phyloP scores from a whole-genome alignment of 2,888 invertebrate genomes.

The Morpho achilles region DNA sequence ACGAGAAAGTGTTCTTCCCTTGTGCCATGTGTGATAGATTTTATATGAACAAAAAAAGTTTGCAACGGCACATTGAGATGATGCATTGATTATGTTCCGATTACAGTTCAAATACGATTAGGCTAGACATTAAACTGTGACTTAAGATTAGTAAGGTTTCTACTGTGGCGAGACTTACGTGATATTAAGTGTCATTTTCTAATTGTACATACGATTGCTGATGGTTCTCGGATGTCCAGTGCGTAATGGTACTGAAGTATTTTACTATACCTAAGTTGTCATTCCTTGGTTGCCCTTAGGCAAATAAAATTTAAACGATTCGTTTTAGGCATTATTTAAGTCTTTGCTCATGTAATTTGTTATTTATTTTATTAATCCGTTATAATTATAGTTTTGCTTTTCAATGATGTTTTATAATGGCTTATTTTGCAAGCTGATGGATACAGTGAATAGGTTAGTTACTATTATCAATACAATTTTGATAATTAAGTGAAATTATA shows the following conservation, averaged over 20 bases:
- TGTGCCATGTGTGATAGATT: slow-evolving; percentile 80
- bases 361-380: slow-evolving; percentile 59
- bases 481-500: slow-evolving; percentile 27
- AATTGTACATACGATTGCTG: slow-evolving; percentile 28
- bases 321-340: slow-evolving; percentile 38
- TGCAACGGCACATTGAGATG: slow-evolving; percentile 76
- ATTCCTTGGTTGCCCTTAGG: slow-evolving; percentile 47
- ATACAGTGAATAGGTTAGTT: slow-evolving; percentile 37
- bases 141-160: slow-evolving; percentile 5
- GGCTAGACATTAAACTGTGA: slow-evolving; percentile 2
- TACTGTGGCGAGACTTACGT: slow-evolving; percentile 12
- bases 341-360: slow-evolving; percentile 62
- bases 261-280: slow-evolving; percentile 34
- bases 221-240: slow-evolving; percentile 12
- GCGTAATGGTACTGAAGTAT: slow-evolving; percentile 30
- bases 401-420: slow-evolving; percentile 33
- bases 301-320: slow-evolving; percentile 37
- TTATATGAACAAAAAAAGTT: slow-evolving; percentile 75
- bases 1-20: slow-evolving; percentile 76
- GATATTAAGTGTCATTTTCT: slow-evolving; percentile 27
- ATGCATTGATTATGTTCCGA: slow-evolving; percentile 59
- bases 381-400: slow-evolving; percentile 34
- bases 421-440: slow-evolving; percentile 33
- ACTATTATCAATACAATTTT: slow-evolving; percentile 47
- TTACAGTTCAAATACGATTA: slow-evolving; percentile 2